A percentile compares a stretch with the other conserved stretches of the same genome.
These are phyloP conservation scores for Marmota monax DNA, from an alignment of 2,113 vertebrate genomes.

Conservation along the genomic window DNA sequence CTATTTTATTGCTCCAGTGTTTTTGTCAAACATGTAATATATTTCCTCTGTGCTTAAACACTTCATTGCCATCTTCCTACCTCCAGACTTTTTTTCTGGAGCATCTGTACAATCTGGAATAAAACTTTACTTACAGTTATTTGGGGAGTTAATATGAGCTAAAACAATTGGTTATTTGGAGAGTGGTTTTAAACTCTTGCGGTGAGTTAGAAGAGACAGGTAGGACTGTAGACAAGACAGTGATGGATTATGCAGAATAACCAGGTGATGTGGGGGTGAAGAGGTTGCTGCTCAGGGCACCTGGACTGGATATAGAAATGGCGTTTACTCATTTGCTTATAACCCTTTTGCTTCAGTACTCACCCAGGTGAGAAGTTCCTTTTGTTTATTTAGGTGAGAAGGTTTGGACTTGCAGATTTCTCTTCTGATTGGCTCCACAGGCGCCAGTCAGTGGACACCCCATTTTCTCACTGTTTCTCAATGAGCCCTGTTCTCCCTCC, in stretches of 20 bases:
- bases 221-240: background rate
- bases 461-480: background rate
- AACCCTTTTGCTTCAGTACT: background rate
- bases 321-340: background rate
- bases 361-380: background rate
- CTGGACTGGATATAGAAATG: background rate
- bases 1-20: background rate
- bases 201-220: background rate
- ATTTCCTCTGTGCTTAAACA: background rate
- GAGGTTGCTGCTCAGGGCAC: background rate
- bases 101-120: background rate
- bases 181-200: background rate
- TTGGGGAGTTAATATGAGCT: background rate
- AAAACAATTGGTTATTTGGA: background rate
- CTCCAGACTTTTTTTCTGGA: background rate
- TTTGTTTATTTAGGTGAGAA: background rate
- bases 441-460: background rate
- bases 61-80: background rate
- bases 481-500: background rate
- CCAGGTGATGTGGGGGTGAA: too few species aligned
- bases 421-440: background rate
- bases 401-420: background rate
- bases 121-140: background rate
- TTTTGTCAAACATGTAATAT: background rate
- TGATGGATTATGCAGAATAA: background rate